Percentiles rank a stretch among this genome's conserved stretches.
phyloP scores from a whole-genome alignment of 2,888 invertebrate genomes.

The Chrysolina oricalcia region DNA sequence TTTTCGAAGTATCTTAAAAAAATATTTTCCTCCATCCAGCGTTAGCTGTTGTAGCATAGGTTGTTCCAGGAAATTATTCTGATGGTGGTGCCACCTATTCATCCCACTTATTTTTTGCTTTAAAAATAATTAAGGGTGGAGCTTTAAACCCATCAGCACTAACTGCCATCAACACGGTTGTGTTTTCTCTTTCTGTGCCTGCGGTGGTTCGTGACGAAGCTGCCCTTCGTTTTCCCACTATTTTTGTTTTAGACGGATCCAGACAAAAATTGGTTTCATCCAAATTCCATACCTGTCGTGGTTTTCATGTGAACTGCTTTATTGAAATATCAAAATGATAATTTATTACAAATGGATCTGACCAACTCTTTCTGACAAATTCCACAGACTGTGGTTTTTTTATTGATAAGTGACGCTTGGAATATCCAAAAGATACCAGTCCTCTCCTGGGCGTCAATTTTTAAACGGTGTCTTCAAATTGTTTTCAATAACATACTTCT shows the following conservation, averaged over 20 bases:
- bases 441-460: background rate
- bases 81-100: slow-evolving; percentile 8
- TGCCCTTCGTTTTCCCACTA: too few relatives aligned
- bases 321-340: background rate
- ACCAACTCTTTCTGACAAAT: slow-evolving; percentile 1
- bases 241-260: too few relatives aligned
- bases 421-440: slow-evolving; percentile 3
- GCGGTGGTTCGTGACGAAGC: too few relatives aligned
- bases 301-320: slow-evolving; percentile 8
- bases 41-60: slow-evolving; percentile 33
- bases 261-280: too few relatives aligned
- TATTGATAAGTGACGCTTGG: background rate
- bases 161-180: slow-evolving; percentile 6
- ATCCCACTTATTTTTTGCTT: slow-evolving; percentile 18
- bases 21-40: slow-evolving; percentile 55
- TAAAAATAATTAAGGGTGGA: background rate
- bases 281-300: background rate
- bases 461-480: background rate
- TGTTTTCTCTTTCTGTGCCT: too few relatives aligned
- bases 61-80: slow-evolving; percentile 26
- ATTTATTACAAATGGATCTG: slow-evolving; percentile 8
- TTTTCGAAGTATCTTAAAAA: too few relatives aligned
- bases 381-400: slow-evolving; percentile 13
- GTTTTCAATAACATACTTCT: background rate
- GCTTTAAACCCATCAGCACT: background rate